phyloP scores from a whole-genome alignment of 1,140 invertebrate genomes.

The Wasmannia auropunctata region DNA sequence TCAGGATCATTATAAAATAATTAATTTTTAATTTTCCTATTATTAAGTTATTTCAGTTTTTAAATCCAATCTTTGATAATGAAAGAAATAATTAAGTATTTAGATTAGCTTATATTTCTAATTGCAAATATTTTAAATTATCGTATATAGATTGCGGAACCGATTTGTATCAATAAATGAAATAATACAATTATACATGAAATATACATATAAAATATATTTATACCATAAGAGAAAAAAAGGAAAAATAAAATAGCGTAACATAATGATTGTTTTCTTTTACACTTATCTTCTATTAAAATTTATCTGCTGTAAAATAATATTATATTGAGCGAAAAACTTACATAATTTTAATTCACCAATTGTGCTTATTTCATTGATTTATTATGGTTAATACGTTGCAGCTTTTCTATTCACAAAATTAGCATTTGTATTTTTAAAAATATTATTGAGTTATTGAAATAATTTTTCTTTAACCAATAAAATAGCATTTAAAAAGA shows the following conservation, averaged over 20 bases:
- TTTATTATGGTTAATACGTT: background rate
- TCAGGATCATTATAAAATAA: background rate
- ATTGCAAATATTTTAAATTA: background rate
- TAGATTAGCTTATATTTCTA: background rate
- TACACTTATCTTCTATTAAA: background rate
- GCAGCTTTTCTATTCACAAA: background rate
- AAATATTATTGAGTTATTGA: background rate
- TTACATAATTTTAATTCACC: background rate
- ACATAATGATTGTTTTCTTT: background rate
- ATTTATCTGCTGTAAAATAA: background rate
- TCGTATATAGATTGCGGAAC: background rate
- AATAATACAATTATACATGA: background rate
- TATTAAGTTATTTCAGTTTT: background rate
- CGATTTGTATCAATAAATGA: background rate
- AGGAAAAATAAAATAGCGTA: background rate
- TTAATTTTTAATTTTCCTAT: background rate
- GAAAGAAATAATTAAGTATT: background rate
- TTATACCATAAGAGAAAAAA: background rate
- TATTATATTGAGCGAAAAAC: background rate
- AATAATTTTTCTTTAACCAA: background rate
- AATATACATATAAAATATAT: background rate
- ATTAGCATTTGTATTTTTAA: slow-evolving; percentile 9
- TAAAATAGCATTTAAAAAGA: slow-evolving; percentile 7
- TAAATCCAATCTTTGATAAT: background rate
- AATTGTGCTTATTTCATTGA: background rate